Conservation (phyloP, 2,888 invertebrate species). For the Eustalomyia histrio region DNA sequence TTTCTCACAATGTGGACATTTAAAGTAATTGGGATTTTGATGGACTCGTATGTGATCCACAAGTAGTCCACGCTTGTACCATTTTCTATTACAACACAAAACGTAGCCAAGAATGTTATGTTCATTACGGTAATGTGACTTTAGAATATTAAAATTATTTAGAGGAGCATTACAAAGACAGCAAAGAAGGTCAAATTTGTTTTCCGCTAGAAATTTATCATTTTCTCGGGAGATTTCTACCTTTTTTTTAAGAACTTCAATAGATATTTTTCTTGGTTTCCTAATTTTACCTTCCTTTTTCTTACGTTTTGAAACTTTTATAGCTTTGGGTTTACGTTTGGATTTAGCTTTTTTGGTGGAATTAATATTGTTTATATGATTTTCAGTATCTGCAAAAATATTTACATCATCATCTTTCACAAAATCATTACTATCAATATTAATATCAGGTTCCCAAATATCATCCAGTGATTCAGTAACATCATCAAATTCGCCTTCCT, state of each 20-base stretch:
- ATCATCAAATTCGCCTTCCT: background rate
- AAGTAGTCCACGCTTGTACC: constrained; percentile 72
- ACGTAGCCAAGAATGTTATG: constrained; percentile 72
- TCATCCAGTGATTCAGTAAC: background rate
- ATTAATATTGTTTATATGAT: background rate
- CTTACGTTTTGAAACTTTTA: constrained; percentile 14
- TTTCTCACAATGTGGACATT: constrained; percentile 72
- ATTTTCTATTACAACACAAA: constrained; percentile 74
- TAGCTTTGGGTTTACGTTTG: background rate
- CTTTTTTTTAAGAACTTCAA: background rate
- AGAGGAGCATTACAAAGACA: constrained; percentile 53
- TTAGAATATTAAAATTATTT: constrained; percentile 51
- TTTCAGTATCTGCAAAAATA: background rate
- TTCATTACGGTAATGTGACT: constrained; percentile 55
- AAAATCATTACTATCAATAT: background rate
- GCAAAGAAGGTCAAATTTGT: constrained; percentile 56
- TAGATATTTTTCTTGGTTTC: background rate
- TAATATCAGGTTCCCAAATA: background rate
- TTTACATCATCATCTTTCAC: background rate
- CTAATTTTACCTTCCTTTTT: background rate
- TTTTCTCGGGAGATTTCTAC: background rate
- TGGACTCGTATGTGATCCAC: constrained; percentile 76
- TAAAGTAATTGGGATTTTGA: constrained; percentile 75
- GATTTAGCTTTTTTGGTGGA: background rate
- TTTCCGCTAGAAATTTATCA: constrained; percentile 61